Base-by-base conservation (phyloP, 2,113 vertebrate species). In the Polypterus senegalus region DNA sequence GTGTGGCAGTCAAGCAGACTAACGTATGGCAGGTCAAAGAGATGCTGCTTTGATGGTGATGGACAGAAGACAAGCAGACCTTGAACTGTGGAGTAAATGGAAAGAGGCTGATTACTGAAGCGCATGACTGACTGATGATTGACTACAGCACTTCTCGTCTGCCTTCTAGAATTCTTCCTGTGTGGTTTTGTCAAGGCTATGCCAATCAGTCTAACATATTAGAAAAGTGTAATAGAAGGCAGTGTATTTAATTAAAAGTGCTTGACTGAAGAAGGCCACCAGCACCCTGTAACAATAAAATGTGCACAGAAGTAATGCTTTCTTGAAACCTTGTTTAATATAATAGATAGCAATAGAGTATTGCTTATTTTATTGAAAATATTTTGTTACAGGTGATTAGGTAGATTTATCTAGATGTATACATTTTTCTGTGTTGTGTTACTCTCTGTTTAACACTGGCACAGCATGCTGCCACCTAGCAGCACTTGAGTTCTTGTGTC, bases 171-270 rank as follows among this genome's bases (percentile, higher is more conserved):
- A 11, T 55, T 49, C 46, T 61, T 59, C 46, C 65, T 55, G 44
- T 67, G 62, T 64, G 67, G 61, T 45, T 69, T 71, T 63, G 66
- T 75, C 66, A 71, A 67, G 71, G 46, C 69, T 74, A 70, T 71
- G 70, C 72, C 74, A 71, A 60, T 73, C 73, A 77, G 66, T 69
- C 69, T 72, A 68, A 73, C 59, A 69, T 70, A 65, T 67, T 71
- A 68, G 73, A 67, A 67, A 64, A 59, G 64, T 61, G 62, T 61
- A 60, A 59, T 49, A 56, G 48, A 48, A 61, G 61, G 54, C 63
- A 53, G 5, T 62, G 49, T 58, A 45, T 58, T 3, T 7, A 7
- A 45, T 58, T 11, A 58, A 45, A 6, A 27, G 43, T 58, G 6
- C 3, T 43, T 4, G 56, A 6, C 3, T 6, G 6, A 7, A 58